phyloP scores from a whole-genome alignment of 2,113 vertebrate genomes.

The Anthoscopus minutus region DNA sequence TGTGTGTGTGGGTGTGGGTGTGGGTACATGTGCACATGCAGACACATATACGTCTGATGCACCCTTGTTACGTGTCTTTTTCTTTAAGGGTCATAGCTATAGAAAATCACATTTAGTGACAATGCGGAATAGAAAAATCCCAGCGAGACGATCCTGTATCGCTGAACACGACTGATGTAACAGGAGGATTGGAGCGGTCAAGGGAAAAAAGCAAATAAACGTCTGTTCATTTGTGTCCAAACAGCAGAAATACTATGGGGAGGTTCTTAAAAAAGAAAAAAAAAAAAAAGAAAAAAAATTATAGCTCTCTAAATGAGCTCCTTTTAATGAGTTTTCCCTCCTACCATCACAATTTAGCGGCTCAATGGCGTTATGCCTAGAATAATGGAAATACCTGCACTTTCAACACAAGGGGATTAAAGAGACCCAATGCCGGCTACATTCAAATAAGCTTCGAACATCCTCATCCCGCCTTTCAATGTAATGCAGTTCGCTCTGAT shows the following conservation, averaged over 20 bases:
- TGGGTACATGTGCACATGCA: not conserved
- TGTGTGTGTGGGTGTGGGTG: no score
- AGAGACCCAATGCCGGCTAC: not conserved
- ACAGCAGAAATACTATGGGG: not conserved
- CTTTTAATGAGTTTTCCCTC: not conserved
- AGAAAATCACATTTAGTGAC: not conserved
- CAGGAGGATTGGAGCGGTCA: not conserved
- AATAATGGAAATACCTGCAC: conserved; percentile 24
- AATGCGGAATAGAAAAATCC: not conserved
- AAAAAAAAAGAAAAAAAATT: not conserved
- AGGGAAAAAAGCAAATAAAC: not conserved
- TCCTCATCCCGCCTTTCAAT: not conserved
- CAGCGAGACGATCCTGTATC: not conserved
- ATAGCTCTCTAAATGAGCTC: not conserved
- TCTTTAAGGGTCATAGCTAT: not conserved
- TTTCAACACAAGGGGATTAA: conserved; percentile 17
- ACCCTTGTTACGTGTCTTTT: not conserved
- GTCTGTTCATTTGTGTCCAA: not conserved
- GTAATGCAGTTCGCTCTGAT: not conserved
- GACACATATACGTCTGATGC: not conserved
- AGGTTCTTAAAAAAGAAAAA: not conserved
- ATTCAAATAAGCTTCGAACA: not conserved
- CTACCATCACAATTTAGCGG: not conserved
- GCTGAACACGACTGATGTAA: not conserved
- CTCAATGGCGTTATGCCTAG: not conserved